Base-by-base conservation (phyloP, 2,888 invertebrate species). In the Drosophila kokeensis region DNA sequence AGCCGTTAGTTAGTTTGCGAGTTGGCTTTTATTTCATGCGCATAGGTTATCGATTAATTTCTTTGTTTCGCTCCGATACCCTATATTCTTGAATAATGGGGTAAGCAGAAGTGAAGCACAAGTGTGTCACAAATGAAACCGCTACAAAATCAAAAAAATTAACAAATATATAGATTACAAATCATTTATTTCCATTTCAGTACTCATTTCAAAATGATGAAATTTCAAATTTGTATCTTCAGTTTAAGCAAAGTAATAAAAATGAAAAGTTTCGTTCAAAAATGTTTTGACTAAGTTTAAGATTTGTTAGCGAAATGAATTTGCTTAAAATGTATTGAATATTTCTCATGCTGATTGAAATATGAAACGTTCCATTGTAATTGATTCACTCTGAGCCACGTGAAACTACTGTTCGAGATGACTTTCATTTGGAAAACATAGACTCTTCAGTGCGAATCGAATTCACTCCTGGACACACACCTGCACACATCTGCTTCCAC, bases 1-100 rank as follows among this genome's bases (percentile, higher is more conserved):
- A 73, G 88, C 73, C 75, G 78, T 78, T 85, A 85, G 85, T 85
- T 85, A 89, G 88, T 86, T 87, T 89, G 88, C 71, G 60, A 45
- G 69, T 58, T 63, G 59, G 27, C 36, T 54, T 54, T 34, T 18
- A 24, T 18, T 24, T 11, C 24, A 18, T 34, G 53, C 34, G 29
- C 69, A 69, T 52, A 50, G 38, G 48, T 65, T 54, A 50, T 42
- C 42, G 3, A 29, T 45, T 45, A 21, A 34, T 10, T 48, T 58
- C 8, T 24, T 8, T 45, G 15, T 24, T 45, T 45, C 24, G 45
- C 2, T 8, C 15, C 45, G 45, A 45, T 45, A 36, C 36, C 36
- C 54, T 27, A 29, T 38, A 24, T 18, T 29, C 21, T 21, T 15
- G 27, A 45, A 15, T 8, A 15, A 24, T 15, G 45, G 4, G 45